Evolutionary conservation across 2,113 vertebrate genomes (phyloP).

Genomic region (Lagenorhynchus albirostris): DNA sequence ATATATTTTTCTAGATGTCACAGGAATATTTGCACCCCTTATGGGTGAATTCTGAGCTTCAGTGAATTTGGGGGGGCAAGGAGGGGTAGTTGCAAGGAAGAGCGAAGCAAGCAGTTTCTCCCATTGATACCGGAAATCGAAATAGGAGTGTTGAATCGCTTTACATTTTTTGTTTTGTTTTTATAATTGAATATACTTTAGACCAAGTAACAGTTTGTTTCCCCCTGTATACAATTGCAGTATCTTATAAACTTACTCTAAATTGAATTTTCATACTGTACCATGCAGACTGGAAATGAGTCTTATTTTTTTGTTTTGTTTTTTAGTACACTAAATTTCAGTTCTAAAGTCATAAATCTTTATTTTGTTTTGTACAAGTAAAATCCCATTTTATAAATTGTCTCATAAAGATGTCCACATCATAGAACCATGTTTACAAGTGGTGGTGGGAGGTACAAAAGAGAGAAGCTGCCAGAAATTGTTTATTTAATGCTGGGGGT

Average conservation of each 20-base stretch:
- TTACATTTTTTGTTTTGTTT: not conserved
- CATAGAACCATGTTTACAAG: not conserved
- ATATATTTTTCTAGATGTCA: not conserved
- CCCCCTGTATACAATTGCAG: not conserved
- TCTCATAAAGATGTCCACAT: not conserved
- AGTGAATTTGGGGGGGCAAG: not conserved
- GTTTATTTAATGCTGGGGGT: not conserved
- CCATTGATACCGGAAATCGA: not conserved
- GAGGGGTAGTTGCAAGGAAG: not conserved
- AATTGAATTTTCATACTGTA: not conserved
- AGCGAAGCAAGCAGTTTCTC: not conserved
- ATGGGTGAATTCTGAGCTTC: not conserved
- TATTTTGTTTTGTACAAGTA: not conserved
- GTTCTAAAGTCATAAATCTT: not conserved
- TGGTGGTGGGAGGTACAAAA: not conserved
- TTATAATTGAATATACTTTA: constrained; percentile 32
- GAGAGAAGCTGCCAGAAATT: not conserved
- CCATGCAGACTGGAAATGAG: not conserved
- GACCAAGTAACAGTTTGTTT: not conserved
- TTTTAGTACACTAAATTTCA: not conserved
- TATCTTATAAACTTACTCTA: not conserved
- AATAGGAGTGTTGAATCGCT: not conserved
- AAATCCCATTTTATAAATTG: constrained; percentile 8
- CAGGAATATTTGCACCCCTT: not conserved
- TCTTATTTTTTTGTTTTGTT: not conserved